Conservation (phyloP, 2,113 vertebrate species). For the Onychostruthus taczanowskii region DNA sequence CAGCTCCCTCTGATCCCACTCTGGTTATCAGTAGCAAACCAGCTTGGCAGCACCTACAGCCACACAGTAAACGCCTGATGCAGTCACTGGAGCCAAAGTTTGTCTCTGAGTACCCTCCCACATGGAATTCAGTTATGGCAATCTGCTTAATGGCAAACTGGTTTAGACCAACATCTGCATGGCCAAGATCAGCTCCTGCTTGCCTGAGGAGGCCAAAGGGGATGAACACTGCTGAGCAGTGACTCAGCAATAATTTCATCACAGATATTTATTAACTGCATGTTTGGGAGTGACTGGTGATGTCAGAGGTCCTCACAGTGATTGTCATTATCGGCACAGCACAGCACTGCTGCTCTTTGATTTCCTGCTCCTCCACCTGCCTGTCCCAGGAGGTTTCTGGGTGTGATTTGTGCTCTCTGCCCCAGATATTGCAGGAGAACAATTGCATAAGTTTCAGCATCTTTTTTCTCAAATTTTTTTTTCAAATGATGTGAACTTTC, state of each 20-base stretch:
- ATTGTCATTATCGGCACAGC: neutral
- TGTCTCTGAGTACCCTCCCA: neutral
- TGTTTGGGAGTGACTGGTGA: neutral
- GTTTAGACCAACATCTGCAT: neutral
- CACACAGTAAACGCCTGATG: neutral
- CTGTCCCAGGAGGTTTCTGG: neutral
- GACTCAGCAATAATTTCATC: neutral
- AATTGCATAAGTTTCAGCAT: neutral
- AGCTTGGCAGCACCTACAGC: neutral
- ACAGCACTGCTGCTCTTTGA: neutral
- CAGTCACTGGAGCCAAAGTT: neutral
- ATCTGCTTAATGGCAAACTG: neutral
- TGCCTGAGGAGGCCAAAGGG: neutral
- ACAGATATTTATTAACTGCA: neutral
- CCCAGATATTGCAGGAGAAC: neutral
- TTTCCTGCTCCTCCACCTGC: neutral
- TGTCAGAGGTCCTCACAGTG: neutral
- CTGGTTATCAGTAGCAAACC: neutral
- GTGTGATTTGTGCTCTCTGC: neutral
- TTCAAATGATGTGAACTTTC: neutral
- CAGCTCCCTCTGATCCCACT: neutral
- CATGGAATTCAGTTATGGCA: neutral
- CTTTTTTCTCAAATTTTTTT: neutral
- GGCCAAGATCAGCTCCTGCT: neutral
- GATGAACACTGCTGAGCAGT: rapidly evolving